Percentiles rank a stretch among this genome's conserved stretches.
These are phyloP conservation scores for Allobates femoralis DNA, from an alignment of 2,797 vertebrate genomes.

Conservation along the genomic window DNA sequence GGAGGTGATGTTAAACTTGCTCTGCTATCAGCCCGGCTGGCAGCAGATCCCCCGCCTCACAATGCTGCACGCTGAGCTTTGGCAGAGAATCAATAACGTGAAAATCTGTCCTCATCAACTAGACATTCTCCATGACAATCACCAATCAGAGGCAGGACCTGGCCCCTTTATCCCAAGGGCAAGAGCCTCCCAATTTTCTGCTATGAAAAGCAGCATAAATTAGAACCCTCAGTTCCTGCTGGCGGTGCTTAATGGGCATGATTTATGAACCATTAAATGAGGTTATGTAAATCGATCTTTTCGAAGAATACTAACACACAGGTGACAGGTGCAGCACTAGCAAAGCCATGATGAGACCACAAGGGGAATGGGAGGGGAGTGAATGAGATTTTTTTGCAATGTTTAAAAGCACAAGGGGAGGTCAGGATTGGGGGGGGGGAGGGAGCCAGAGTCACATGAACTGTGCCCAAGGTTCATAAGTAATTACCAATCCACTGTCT, in stretches of 20 bases:
- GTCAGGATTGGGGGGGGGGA: constrained; percentile 78
- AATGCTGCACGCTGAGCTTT: constrained; percentile 98
- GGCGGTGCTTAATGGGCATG: constrained; percentile 99
- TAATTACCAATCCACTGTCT: constrained; percentile 74
- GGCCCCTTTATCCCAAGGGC: constrained; percentile 99
- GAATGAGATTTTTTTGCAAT: constrained; percentile 84
- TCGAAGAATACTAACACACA: constrained; percentile 98
- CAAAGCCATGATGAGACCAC: constrained; percentile 81
- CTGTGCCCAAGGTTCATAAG: constrained; percentile 83
- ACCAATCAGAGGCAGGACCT: constrained; percentile 99
- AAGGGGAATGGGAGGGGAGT: constrained; percentile 84
- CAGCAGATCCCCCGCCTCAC: constrained; percentile 86
- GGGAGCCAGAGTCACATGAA: constrained; percentile 87
- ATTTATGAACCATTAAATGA: constrained; percentile 99
- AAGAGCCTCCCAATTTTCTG: constrained; percentile 99
- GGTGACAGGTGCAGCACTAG: constrained; percentile 99
- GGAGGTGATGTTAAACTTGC: constrained; percentile 83
- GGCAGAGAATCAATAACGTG: constrained; percentile 99
- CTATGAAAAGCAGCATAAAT: constrained; percentile 99
- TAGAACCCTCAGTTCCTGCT: constrained; percentile 99
- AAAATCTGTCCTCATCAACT: constrained; percentile 99
- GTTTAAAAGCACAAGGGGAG: constrained; percentile 73
- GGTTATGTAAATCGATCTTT: constrained; percentile 99
- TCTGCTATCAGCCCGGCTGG: constrained; percentile 82
- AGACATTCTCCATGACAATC: constrained; percentile 99